Base-by-base conservation (phyloP, 2,888 invertebrate species). In the Chloroclysta siterata region DNA sequence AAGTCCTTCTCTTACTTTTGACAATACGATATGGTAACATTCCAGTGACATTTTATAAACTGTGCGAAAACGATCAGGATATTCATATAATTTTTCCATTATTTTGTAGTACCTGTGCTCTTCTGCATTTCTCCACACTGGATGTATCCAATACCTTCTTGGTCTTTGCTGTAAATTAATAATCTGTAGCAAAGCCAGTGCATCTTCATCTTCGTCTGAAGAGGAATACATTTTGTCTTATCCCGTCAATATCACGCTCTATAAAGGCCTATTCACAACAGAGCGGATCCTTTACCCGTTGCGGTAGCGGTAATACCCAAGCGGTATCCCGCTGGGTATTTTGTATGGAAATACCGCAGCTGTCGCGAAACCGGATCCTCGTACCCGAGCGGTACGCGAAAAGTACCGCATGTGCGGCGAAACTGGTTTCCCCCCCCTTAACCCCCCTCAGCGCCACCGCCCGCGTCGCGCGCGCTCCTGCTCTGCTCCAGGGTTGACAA, bases 1-100 rank as follows among this genome's bases (percentile, higher is more conserved):
- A 62, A 69, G 60, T 62, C 66, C 60, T 53, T 62, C 57, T 62
- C 62, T 65, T 57, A 64, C 64, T 65, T 69, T 66, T 60, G 66
- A 63, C 61, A 69, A 66, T 66, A 65, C 28, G 56, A 63, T 63
- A 63, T 68, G 63, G 62, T 63, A 68, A 68, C 65, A 68, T 68
- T 65, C 55, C 55, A 55, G 63, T 63, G 65, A 65, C 68, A 68
- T 68, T 65, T 67, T 64, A 64, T 67, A 67, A 54, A 67, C 63
- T 57, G 53, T 55, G 48, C 59, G 64, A 67, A 67, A 68, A 65
- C 65, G 68, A 68, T 68, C 65, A 65, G 65, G 68, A 63, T 65
- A 68, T 54, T 67, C 63, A 67, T 63, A 58, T 63, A 63, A 63
- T 36, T 53, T 58, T 63, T 59, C 61, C 55, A 62, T 66, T 69